Percentiles rank a stretch among this genome's conserved stretches.
Conservation (phyloP, 2,113 vertebrate species). For the Pungitius pungitius region DNA sequence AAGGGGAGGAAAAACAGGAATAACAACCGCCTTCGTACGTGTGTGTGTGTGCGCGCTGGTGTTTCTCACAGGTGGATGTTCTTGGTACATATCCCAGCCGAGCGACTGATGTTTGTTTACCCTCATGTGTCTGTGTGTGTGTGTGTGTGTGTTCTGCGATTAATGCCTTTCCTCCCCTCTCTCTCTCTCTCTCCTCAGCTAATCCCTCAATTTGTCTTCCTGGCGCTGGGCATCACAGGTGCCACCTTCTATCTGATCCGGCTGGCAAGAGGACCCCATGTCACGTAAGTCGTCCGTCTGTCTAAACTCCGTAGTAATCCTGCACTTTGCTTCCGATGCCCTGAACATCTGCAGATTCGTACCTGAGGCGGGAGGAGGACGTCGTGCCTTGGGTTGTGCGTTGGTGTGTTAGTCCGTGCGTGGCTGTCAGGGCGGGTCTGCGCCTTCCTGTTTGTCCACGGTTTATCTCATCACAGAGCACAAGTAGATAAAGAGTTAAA, state of each 20-base stretch:
- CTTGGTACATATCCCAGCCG: constrained; percentile 39
- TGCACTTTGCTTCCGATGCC: background rate
- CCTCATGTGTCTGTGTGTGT: constrained; percentile 34
- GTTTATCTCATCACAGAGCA: too few relatives aligned
- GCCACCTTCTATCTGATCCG: constrained; percentile 62
- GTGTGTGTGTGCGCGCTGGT: constrained; percentile 37
- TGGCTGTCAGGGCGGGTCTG: too few relatives aligned
- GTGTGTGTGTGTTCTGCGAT: constrained; percentile 23
- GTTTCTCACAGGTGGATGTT: constrained; percentile 40
- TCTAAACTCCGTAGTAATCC: background rate
- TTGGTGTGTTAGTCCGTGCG: background rate
- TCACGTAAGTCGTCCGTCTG: constrained; percentile 54
- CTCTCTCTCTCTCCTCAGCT: constrained; percentile 42
- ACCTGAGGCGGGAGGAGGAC: background rate
- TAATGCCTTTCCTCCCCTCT: constrained; percentile 42
- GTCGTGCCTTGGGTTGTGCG: background rate
- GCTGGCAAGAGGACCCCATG: constrained; percentile 67
- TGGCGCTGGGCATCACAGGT: constrained; percentile 48
- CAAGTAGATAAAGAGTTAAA: too few relatives aligned
- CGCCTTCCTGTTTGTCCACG: too few relatives aligned
- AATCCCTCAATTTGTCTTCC: constrained; percentile 70
- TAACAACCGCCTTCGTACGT: constrained; percentile 61
- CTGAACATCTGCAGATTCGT: background rate
- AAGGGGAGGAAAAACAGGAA: constrained; percentile 67
- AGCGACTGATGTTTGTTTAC: constrained; percentile 53